A percentile compares a stretch with the other conserved stretches of the same genome.
These are phyloP conservation scores for Anticlea derivata DNA, from an alignment of 2,888 invertebrate species.

Conservation along the genomic window DNA sequence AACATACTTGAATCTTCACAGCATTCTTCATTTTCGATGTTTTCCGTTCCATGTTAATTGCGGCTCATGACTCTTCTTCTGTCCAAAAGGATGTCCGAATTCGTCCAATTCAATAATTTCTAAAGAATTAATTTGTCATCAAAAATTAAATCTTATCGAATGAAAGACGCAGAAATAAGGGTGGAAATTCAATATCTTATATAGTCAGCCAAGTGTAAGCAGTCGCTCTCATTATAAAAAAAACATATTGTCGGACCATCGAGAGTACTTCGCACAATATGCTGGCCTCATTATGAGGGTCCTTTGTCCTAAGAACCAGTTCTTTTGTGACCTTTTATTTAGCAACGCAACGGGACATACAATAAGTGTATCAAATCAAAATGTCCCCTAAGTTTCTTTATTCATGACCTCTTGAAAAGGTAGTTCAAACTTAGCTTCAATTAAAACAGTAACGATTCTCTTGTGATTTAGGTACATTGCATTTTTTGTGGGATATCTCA, in stretches of 20 bases:
- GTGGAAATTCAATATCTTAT: slow-evolving; percentile 39
- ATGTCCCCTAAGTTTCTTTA: slow-evolving; percentile 72
- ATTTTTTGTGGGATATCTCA: slow-evolving; percentile 19
- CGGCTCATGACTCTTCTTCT: neutral
- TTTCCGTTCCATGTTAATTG: neutral
- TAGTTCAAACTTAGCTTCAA: slow-evolving; percentile 61
- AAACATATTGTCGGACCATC: slow-evolving; percentile 74
- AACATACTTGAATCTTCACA: too few relatives aligned
- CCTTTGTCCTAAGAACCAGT: slow-evolving; percentile 83
- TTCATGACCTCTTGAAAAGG: slow-evolving; percentile 70
- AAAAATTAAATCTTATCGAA: slow-evolving; percentile 4
- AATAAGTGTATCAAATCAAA: slow-evolving; percentile 81
- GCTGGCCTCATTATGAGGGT: slow-evolving; percentile 81
- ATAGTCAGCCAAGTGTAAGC: slow-evolving; percentile 46
- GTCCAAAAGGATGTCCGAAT: slow-evolving; percentile 1
- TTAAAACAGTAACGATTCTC: slow-evolving; percentile 32
- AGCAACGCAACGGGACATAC: slow-evolving; percentile 69
- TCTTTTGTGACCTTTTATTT: slow-evolving; percentile 69
- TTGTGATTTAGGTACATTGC: slow-evolving; percentile 11
- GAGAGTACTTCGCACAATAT: slow-evolving; percentile 77
- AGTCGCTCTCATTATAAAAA: slow-evolving; percentile 61
- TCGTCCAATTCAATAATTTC: neutral
- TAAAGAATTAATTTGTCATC: slow-evolving; percentile 10
- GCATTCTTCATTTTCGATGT: neutral
- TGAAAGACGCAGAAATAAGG: slow-evolving; percentile 26